These are phyloP conservation scores for Hyperoplus immaculatus DNA, from an alignment of 2,797 vertebrate genomes.

Conservation along the genomic window DNA sequence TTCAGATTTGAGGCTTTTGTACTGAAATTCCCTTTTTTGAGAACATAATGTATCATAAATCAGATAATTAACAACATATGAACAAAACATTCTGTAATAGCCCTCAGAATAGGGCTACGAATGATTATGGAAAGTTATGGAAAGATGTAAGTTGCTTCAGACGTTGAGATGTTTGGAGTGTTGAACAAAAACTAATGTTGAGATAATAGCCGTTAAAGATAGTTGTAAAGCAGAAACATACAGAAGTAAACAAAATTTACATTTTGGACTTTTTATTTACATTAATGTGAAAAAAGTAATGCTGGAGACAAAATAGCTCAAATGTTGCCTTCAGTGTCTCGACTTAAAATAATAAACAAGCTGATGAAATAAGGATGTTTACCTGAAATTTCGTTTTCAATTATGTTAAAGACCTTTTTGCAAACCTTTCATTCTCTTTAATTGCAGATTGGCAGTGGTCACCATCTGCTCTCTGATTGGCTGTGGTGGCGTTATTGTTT, in stretches of 20 bases:
- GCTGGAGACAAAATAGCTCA: background rate
- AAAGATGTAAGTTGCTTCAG: too few relatives aligned
- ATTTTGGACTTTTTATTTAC: too few relatives aligned
- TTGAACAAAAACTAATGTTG: background rate
- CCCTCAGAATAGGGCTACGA: too few relatives aligned
- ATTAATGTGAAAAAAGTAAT: background rate
- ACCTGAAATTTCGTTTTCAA: background rate
- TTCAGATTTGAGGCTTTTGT: background rate
- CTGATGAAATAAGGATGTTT: background rate
- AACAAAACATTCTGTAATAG: too few relatives aligned
- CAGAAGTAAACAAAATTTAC: too few relatives aligned
- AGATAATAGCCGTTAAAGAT: too few relatives aligned
- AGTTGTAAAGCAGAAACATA: too few relatives aligned
- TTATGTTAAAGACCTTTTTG: conserved; percentile 16
- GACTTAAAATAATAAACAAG: background rate
- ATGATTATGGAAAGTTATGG: too few relatives aligned
- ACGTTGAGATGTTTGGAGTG: too few relatives aligned
- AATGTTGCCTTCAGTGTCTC: background rate
- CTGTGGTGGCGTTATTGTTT: conserved; percentile 18
- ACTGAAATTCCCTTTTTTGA: too few relatives aligned
- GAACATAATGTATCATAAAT: too few relatives aligned
- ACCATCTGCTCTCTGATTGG: conserved; percentile 47
- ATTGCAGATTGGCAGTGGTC: conserved; percentile 23
- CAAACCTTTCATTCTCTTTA: conserved; percentile 29
- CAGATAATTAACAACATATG: too few relatives aligned